Evolutionary conservation across 2,113 vertebrate genomes (phyloP).

Genomic region (Hydropotes inermis): DNA sequence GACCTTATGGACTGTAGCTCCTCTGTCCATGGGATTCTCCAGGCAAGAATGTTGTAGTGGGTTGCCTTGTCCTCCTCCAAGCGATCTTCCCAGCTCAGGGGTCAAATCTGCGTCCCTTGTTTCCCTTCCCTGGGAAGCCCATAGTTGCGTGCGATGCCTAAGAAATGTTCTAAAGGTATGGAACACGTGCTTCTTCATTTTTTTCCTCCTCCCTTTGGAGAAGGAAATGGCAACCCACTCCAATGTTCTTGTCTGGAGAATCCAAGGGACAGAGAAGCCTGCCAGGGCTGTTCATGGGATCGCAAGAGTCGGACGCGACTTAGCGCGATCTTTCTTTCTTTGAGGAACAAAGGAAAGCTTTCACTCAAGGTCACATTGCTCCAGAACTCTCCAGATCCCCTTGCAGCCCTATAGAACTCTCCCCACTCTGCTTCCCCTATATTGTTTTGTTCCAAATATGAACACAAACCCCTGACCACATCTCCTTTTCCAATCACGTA

Average conservation of each 20-base stretch:
- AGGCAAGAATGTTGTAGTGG: neutral
- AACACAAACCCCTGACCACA: neutral
- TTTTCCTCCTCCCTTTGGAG: neutral
- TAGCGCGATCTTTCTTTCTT: neutral
- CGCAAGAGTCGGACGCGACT: fast-evolving
- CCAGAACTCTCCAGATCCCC: neutral
- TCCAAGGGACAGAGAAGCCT: neutral
- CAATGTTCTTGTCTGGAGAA: neutral
- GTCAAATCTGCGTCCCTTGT: neutral
- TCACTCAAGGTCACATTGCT: neutral
- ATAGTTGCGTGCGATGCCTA: neutral
- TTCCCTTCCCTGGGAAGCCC: neutral
- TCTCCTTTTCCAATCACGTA: neutral
- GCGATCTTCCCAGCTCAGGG: neutral
- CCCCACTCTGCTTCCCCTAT: neutral
- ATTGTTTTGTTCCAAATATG: neutral
- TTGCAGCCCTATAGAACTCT: neutral
- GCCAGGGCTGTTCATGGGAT: neutral
- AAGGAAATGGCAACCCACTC: neutral
- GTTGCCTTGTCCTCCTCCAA: neutral
- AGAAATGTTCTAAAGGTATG: neutral
- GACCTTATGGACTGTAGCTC: neutral
- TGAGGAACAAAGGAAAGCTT: neutral
- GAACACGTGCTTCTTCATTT: neutral
- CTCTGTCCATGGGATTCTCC: neutral